Base-by-base conservation (phyloP, 1,140 invertebrate species). In the Aphelinus atriplicis region DNA sequence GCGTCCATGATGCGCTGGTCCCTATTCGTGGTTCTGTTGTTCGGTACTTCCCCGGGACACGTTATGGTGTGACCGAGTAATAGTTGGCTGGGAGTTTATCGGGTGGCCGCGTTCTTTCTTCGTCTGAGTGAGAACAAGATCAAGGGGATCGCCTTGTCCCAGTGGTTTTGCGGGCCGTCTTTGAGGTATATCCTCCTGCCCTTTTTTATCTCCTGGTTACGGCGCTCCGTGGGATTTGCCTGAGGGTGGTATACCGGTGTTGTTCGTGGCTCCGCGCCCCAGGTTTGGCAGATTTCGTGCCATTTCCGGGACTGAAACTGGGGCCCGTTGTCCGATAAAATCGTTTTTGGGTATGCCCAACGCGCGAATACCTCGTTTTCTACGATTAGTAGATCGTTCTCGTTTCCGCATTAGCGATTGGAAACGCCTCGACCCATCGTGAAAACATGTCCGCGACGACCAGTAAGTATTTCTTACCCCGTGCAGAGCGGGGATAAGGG, bases 401-500 rank as follows among this genome's bases (percentile, higher is more conserved):
- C 1, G 60, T 62, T 50, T 77, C 53, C 0, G 77, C 45, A 9
- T 42, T 55, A 0, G 45, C 1, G 0, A 76, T 4, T 48, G 9
- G 75, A 5, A 68, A 72, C 3, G 75, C 77, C 58, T 80, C 74
- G 0, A 68, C 55, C 75, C 79, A 80, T 50, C 77, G 57, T 1
- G 73, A 73, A 3, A 77, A 78, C 3, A 73, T 5, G n/a, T 77
- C 75, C 0, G 73, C 77, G 4, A 73, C 57, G 0, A 80, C 77
- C 0, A 78, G 61, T 0, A 67, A 55, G 66, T 53, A 9, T 47
- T 43, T 74, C 76, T 56, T 68, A 64, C 6, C 26, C 3, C 0
- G 10, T 0, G 0, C 7, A 7, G 9, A 73, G 0, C 46, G 9
- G 7, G 75, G 73, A 45, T 78, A 80, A 2, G 77, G 79, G 26